Evolutionary conservation across 2,888 invertebrate genomes (phyloP).

Genomic region (Drosophila meridionalis): DNA sequence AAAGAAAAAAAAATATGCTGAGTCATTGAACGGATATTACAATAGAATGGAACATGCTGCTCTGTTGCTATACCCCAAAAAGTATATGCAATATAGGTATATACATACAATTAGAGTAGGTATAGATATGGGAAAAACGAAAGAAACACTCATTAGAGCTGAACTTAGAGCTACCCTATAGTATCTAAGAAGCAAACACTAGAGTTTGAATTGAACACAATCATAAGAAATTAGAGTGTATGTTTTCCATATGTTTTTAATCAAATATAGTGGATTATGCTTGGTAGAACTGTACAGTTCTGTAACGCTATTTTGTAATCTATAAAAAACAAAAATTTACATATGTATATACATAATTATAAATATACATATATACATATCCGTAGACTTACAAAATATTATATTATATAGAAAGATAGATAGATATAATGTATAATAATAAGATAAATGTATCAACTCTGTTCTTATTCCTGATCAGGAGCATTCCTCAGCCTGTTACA

Average conservation of each 20-base stretch:
- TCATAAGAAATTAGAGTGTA: background rate
- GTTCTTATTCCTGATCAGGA: background rate
- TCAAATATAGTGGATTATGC: background rate
- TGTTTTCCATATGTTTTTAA: background rate
- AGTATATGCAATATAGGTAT: background rate
- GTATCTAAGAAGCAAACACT: background rate
- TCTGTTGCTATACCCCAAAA: slow-evolving; percentile 21
- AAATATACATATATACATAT: background rate
- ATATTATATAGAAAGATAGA: too few relatives aligned
- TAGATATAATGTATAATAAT: background rate
- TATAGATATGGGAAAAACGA: background rate
- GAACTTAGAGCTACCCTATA: background rate
- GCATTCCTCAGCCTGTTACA: background rate
- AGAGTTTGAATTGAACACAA: background rate
- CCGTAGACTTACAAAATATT: background rate
- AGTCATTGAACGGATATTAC: slow-evolving; percentile 44
- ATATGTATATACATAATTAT: background rate
- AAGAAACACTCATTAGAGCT: background rate
- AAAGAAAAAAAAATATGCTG: slow-evolving; percentile 44
- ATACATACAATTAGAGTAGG: background rate
- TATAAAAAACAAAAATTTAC: background rate
- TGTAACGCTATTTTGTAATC: background rate
- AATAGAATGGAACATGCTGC: slow-evolving; percentile 7
- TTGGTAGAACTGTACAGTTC: background rate
- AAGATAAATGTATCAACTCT: background rate